Conservation (phyloP, 1,140 invertebrate genomes). For the Druon quercuslanigerum region DNA sequence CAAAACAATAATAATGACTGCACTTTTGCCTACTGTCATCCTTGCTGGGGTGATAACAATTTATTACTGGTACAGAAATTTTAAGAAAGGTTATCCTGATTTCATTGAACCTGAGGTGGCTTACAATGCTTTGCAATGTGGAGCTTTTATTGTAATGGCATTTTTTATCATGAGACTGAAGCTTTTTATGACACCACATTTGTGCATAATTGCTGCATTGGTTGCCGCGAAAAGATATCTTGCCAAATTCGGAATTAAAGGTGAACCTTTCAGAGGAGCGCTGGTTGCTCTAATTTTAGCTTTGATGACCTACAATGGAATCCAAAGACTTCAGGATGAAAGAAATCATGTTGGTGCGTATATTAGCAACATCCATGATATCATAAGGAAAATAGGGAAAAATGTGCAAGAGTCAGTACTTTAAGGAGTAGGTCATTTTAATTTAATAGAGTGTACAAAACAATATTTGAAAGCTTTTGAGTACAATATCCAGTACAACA, state of each 20-base stretch:
- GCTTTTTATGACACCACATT: slow-evolving; percentile 87
- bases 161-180: slow-evolving; percentile 89
- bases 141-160: slow-evolving; percentile 85
- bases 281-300: slow-evolving; percentile 62
- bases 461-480: no score
- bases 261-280: slow-evolving; percentile 50
- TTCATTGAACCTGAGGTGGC: slow-evolving; percentile 80
- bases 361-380: neutral
- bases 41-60: slow-evolving; percentile 71
- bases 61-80: slow-evolving; percentile 70
- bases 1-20: slow-evolving; percentile 74
- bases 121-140: slow-evolving; percentile 83
- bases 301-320: slow-evolving; percentile 67
- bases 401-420: no score
- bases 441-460: no score
- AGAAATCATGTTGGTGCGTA: slow-evolving; percentile 62
- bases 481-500: no score
- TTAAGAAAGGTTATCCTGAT: slow-evolving; percentile 55
- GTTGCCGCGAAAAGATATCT: slow-evolving; percentile 74
- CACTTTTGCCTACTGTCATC: slow-evolving; percentile 78
- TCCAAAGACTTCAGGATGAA: slow-evolving; percentile 62
- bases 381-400: no score
- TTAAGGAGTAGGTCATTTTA: no score
- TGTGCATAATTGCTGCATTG: slow-evolving; percentile 84
- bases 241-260: slow-evolving; percentile 66